phyloP scores from a whole-genome alignment of 2,113 vertebrate species.

The Sinocyclocheilus maitianheensis region DNA sequence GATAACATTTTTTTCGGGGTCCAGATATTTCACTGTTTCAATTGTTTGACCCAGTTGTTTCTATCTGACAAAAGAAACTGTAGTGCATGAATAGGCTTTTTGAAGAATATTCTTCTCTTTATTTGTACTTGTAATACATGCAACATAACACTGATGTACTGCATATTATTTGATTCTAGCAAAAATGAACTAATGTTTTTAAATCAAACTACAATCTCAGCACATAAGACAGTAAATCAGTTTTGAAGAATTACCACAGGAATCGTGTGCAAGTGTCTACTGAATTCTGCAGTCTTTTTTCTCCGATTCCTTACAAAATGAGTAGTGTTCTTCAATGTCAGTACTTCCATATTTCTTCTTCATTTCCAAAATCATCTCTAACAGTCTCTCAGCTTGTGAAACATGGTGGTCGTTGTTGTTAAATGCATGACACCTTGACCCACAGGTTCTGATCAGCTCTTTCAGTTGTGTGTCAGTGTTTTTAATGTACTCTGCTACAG shows the following conservation, averaged over 20 bases:
- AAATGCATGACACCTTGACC: slow-evolving; percentile 42
- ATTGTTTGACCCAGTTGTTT: not conserved
- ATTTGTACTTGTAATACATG: not conserved
- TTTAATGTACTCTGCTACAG: slow-evolving; percentile 18
- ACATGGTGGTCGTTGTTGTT: slow-evolving; percentile 32
- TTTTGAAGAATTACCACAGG: no score
- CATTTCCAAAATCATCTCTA: slow-evolving; percentile 33
- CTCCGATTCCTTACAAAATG: not conserved
- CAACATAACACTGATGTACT: not conserved
- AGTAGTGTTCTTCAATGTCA: not conserved
- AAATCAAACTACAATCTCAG: not conserved
- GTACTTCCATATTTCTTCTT: not conserved
- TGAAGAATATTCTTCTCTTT: not conserved
- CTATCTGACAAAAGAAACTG: not conserved
- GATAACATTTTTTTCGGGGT: not conserved
- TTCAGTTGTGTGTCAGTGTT: not conserved
- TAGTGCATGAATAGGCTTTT: not conserved
- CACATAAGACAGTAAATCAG: not conserved
- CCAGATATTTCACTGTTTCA: no score
- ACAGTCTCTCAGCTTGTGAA: not conserved
- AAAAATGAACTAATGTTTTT: no score
- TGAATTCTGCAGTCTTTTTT: not conserved
- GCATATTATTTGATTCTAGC: not conserved
- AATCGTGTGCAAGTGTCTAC: not conserved
- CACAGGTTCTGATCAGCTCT: slow-evolving; percentile 25